Percentiles rank a stretch among this genome's conserved stretches.
Conservation (phyloP, 2,113 vertebrate genomes). For the Neomonachus schauinslandi region DNA sequence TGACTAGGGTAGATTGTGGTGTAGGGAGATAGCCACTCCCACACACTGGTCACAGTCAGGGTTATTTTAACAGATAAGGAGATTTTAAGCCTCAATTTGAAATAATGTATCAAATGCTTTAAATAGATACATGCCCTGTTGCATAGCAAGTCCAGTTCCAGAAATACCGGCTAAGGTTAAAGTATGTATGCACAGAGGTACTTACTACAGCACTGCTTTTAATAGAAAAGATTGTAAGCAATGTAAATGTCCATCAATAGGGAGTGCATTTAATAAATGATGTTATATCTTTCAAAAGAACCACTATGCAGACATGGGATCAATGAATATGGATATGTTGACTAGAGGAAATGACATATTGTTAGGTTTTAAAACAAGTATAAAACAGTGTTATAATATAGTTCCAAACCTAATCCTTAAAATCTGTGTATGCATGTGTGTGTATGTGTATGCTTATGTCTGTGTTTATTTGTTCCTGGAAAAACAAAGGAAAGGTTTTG, state of each 20-base stretch:
- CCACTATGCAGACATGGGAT: not conserved
- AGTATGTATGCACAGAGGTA: not conserved
- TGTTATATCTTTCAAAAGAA: conserved; percentile 6
- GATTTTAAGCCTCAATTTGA: not conserved
- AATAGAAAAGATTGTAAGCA: not conserved
- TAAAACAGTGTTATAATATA: not conserved
- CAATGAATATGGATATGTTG: not conserved
- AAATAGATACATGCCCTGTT: not conserved
- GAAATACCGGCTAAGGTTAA: not conserved
- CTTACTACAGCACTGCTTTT: not conserved
- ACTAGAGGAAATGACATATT: not conserved
- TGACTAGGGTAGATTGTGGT: not conserved
- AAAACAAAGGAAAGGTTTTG: not conserved
- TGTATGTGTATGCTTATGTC: not conserved
- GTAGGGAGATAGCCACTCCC: not conserved
- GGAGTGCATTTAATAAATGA: conserved; percentile 19
- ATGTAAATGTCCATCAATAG: not conserved
- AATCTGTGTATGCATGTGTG: not conserved
- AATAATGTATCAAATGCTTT: not conserved
- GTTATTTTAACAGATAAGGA: not conserved
- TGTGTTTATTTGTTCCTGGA: not conserved
- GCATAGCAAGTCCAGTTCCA: not conserved
- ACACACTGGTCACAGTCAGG: not conserved
- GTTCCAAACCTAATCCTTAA: not conserved
- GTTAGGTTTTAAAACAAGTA: not conserved